Evolutionary conservation across 2,888 invertebrate species (phyloP).

Genomic region (Apodemia mormo): DNA sequence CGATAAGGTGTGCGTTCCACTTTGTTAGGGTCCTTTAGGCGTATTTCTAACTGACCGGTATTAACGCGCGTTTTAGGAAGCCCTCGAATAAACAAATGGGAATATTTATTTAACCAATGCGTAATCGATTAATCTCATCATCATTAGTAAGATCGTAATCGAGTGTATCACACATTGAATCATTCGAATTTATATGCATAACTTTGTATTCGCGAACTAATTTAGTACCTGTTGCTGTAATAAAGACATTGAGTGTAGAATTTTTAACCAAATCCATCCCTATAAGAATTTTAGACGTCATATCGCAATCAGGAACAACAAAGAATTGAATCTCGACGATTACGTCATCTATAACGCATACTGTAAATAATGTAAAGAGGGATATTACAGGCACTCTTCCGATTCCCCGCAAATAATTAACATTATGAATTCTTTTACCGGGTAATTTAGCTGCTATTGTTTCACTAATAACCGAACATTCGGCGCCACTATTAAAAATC

Average conservation of each 20-base stretch:
- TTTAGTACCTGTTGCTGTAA: background rate
- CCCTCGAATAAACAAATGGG: slow-evolving; percentile 40
- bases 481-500: slow-evolving; percentile 44
- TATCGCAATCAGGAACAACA: slow-evolving; percentile 28
- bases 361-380: slow-evolving; percentile 6
- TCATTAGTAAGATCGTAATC: slow-evolving; percentile 27
- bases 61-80: slow-evolving; percentile 40
- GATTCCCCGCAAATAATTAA: slow-evolving; percentile 29
- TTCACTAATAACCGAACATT: slow-evolving; percentile 42
- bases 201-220: slow-evolving; percentile 18
- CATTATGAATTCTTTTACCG: slow-evolving; percentile 30
- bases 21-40: slow-evolving; percentile 39
- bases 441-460: slow-evolving; percentile 40
- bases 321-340: slow-evolving; percentile 27
- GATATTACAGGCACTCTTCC: slow-evolving; percentile 27
- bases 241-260: slow-evolving; percentile 24
- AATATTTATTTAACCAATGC: slow-evolving; percentile 37
- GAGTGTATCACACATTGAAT: slow-evolving; percentile 19
- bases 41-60: slow-evolving; percentile 40
- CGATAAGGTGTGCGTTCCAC: slow-evolving; percentile 44
- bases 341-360: slow-evolving; percentile 26
- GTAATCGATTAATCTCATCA: slow-evolving; percentile 20
- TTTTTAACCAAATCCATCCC: slow-evolving; percentile 26
- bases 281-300: slow-evolving; percentile 26
- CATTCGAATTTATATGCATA: slow-evolving; percentile 4